Evolutionary conservation across 2,797 vertebrate genomes (phyloP).

Genomic region (Rhinatrema bivittatum): DNA sequence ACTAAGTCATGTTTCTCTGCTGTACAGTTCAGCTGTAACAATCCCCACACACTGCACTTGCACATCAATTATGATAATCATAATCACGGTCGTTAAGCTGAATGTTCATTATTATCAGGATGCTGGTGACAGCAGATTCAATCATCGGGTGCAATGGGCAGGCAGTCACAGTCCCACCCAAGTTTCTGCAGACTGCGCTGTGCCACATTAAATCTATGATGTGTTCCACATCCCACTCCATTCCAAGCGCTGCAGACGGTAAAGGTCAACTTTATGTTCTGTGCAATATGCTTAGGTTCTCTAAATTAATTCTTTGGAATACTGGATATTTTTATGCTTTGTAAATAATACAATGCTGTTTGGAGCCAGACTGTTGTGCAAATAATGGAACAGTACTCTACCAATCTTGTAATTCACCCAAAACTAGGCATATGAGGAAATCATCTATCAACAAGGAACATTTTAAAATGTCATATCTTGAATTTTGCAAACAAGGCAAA

Average conservation of each 20-base stretch:
- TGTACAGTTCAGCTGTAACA: slow-evolving; percentile 66
- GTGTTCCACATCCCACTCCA: slow-evolving; percentile 66
- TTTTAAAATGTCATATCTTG: slow-evolving; percentile 19
- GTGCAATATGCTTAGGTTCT: slow-evolving; percentile 69
- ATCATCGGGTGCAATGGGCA: slow-evolving; percentile 60
- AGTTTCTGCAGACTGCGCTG: slow-evolving; percentile 59
- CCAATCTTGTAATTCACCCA: slow-evolving; percentile 33
- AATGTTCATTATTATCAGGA: slow-evolving; percentile 77
- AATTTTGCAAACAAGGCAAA: slow-evolving; percentile 30
- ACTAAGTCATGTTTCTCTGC: slow-evolving; percentile 50
- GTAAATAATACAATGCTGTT: slow-evolving; percentile 51
- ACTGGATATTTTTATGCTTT: slow-evolving; percentile 48
- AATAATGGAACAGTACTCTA: slow-evolving; percentile 29
- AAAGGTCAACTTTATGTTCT: slow-evolving; percentile 76
- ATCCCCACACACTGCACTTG: slow-evolving; percentile 59
- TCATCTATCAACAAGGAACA: slow-evolving; percentile 6
- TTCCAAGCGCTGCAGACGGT: slow-evolving; percentile 53
- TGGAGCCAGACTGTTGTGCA: slow-evolving; percentile 41
- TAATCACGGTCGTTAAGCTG: slow-evolving; percentile 75
- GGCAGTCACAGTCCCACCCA: slow-evolving; percentile 60
- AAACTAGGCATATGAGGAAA: slow-evolving; percentile 31
- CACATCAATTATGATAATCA: slow-evolving; percentile 81
- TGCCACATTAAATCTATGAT: slow-evolving; percentile 69
- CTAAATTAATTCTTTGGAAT: slow-evolving; percentile 61
- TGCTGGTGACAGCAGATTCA: slow-evolving; percentile 73